Evolutionary conservation across 2,888 invertebrate genomes (phyloP), one percentile per base, ranked within the genome.

Genomic region (Lacanobia oleracea): DNA sequence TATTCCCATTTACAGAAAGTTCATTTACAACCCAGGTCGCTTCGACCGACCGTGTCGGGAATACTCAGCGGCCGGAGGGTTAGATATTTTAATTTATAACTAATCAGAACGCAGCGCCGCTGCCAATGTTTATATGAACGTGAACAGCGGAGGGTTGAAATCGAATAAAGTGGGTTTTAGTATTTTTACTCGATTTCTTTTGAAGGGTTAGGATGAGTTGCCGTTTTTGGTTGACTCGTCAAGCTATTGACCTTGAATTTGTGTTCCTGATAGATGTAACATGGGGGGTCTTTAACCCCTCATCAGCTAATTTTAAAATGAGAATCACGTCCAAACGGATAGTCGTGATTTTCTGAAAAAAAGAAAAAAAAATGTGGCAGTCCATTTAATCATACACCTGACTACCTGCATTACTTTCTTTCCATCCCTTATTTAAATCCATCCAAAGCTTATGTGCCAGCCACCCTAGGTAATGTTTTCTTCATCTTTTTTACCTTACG

Each of bases 81-180:
- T 83, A 65, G 81, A 87, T 86, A 83, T 90, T 91, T 92, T 90
- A 91, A 91, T 92, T 91, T 87, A 79, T 75, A 82, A 81, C 76
- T 82, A 75, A 87, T 83, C 78, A 82, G 75, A 79, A 72, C 75
- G 53, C 79, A 70, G 77, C 73, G 40, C 78, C 68, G 79, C 85
- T 87, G 83, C 77, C 83, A 68, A 87, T 86, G 84, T 87, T 82
- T 79, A 83, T 75, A 63, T 70, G 75, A 67, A 66, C 67, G 64
- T 60, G 67, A 70, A 70, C 27, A 77, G 72, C 72, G 68, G 70
- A 67, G 73, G 86, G 82, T 81, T 72, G 54, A 62, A 59, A 53
- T 67, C 23, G 23, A 60, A 57, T 68, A 51, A 62, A 70, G 23
- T 62, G 61, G 54, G 57, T 81, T 77, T 67, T 75, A 75, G 79